These are phyloP conservation scores for Pollicipes pollicipes DNA, from an alignment of 1,140 invertebrate genomes.

Conservation along the genomic window DNA sequence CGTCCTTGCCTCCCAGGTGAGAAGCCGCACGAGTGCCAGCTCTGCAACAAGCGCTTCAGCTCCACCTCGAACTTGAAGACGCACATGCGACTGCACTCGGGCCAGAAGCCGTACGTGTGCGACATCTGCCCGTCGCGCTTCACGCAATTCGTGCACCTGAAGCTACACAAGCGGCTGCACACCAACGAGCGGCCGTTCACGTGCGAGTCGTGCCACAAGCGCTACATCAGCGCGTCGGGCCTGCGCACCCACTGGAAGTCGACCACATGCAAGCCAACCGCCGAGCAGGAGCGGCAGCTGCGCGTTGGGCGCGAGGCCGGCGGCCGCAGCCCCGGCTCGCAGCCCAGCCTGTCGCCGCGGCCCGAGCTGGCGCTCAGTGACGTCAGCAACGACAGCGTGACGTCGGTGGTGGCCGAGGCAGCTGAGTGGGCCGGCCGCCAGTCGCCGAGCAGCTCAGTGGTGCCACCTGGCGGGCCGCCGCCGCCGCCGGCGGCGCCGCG, in stretches of 20 bases:
- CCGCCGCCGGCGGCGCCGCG: no score
- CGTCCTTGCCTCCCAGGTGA: slow-evolving; percentile 59
- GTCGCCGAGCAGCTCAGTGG: no score
- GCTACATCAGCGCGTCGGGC: slow-evolving; percentile 93
- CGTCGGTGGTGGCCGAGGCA: neutral
- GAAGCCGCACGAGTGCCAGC: slow-evolving; percentile 92
- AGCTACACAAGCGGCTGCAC: slow-evolving; percentile 65
- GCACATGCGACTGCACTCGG: slow-evolving; percentile 86
- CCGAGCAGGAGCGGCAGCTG: neutral
- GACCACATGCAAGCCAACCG: slow-evolving; percentile 63
- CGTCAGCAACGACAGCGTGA: neutral
- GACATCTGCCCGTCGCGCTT: slow-evolving; percentile 94
- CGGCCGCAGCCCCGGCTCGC: neutral
- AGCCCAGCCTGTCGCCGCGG: neutral
- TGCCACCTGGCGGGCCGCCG: no score
- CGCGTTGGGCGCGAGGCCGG: slow-evolving; percentile 56
- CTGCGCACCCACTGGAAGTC: slow-evolving; percentile 88
- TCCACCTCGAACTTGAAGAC: slow-evolving; percentile 98
- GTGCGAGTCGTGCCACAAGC: slow-evolving; percentile 88
- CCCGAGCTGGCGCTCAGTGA: neutral
- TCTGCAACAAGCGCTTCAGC: slow-evolving; percentile 94
- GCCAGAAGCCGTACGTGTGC: slow-evolving; percentile 90
- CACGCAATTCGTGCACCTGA: slow-evolving; percentile 96
- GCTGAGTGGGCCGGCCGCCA: no score
- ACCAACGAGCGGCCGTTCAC: slow-evolving; percentile 97